These are phyloP conservation scores for Picathartes gymnocephalus DNA, from an alignment of 2,113 vertebrate genomes.

Conservation along the genomic window DNA sequence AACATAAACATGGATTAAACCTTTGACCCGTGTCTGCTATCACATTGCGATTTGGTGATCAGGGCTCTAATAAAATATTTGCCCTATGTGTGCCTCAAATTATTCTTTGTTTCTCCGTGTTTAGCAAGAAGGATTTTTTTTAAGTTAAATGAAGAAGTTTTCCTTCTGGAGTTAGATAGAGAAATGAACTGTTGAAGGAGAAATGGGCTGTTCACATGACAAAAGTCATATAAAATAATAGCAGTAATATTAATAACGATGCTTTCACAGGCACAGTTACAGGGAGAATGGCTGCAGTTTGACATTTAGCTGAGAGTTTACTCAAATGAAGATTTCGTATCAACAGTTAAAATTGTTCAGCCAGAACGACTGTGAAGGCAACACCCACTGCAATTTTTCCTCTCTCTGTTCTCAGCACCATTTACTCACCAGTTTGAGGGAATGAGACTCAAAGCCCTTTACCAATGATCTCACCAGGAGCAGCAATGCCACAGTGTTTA, in stretches of 20 bases:
- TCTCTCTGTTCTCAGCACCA: neutral
- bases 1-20: neutral
- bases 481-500: fast-evolving
- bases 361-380: neutral
- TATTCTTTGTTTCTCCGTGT: neutral
- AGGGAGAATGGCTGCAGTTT: neutral
- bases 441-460: neutral
- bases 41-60: neutral
- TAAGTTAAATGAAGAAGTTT: neutral
- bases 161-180: neutral
- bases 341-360: neutral
- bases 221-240: neutral
- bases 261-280: neutral
- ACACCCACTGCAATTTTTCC: neutral
- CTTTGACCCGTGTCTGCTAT: neutral
- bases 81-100: neutral
- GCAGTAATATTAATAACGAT: neutral
- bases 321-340: neutral
- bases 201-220: neutral
- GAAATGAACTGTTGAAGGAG: neutral
- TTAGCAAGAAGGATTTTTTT: neutral
- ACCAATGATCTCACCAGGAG: neutral
- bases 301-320: neutral
- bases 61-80: neutral
- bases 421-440: neutral